Base-by-base conservation (phyloP, 2,797 vertebrate species). In the Crenichthys baileyi region DNA sequence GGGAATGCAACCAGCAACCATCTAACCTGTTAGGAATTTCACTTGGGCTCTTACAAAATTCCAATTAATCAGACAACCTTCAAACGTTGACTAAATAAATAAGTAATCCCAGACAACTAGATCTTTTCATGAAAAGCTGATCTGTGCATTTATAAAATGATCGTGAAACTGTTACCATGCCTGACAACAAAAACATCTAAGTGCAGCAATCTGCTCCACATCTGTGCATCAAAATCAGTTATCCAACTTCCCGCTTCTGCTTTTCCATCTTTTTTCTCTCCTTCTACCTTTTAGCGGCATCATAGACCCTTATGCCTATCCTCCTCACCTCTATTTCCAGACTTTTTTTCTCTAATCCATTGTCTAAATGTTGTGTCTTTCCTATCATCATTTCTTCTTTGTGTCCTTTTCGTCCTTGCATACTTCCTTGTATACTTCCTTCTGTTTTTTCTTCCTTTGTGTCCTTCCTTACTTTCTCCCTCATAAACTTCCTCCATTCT, bases 1-100 rank as follows among this genome's bases (percentile, higher is more conserved):
- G 80, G 82, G 78, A 60, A 44, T 80, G 55, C 1, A 56, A 85
- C 72, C 84, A 83, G 68, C 85, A 24, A 71, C 86, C 87, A 83
- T 79, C 82, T 67, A 86, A 78, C 68, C 83, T 39, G 76, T 75
- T 81, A 89, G 86, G 85, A 92, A 88, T 89, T 79, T 89, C 75
- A 39, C 85, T 80, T 85, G 56, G 60, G 60, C 53, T 61, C 20
- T 70, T 53, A 63, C 60, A 53, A 29, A 75, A 46, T 76, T 26
- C 74, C 63, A 68, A 67, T 0, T 5, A 77, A 85, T 82, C 80
- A 82, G 79, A 85, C 63, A 79, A 18, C 48, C 7, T 74, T 76
- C 75, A n/a, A 61, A 71, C 71, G 80, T 72, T 84, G 65, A 75
- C 72, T 67, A 71, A 75, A 76, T 76, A 79, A 80, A 77, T 77